Evolutionary conservation across 2,888 invertebrate species (phyloP).

Genomic region (Caenorhabditis drosophilae): DNA sequence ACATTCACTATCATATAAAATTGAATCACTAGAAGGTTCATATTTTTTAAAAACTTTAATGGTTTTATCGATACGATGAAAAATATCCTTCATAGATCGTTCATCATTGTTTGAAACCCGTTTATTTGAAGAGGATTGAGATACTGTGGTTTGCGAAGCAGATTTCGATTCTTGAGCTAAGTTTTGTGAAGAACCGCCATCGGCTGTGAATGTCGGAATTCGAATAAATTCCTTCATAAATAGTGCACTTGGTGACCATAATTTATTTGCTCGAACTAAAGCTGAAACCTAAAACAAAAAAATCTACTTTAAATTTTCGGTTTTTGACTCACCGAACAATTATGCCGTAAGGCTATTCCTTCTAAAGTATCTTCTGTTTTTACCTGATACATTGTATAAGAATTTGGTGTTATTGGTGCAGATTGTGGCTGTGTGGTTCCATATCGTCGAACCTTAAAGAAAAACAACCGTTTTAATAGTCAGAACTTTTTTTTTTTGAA

Average conservation of each 20-base stretch:
- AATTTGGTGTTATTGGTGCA: slow-evolving; percentile 27
- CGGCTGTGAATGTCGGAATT: slow-evolving; percentile 34
- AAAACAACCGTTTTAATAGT: background rate
- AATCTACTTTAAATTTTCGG: background rate
- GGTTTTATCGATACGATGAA: slow-evolving; percentile 42
- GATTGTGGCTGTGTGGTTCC: slow-evolving; percentile 46
- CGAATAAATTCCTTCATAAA: slow-evolving; percentile 46
- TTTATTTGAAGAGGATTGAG: slow-evolving; percentile 5
- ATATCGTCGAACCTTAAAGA: slow-evolving; percentile 47
- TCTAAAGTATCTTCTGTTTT: slow-evolving; percentile 46
- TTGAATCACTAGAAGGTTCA: slow-evolving; percentile 30
- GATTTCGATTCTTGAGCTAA: slow-evolving; percentile 5
- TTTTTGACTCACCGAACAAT: slow-evolving; percentile 44
- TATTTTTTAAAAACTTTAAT: slow-evolving; percentile 36
- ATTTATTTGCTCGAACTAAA: slow-evolving; percentile 49
- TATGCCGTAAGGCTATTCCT: slow-evolving; percentile 49
- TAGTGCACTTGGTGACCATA: slow-evolving; percentile 52
- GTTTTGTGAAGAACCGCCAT: background rate
- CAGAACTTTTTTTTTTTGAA: background rate
- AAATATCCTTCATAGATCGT: slow-evolving; percentile 37
- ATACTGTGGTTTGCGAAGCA: background rate
- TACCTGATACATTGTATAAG: slow-evolving; percentile 39
- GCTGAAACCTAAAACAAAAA: slow-evolving; percentile 45
- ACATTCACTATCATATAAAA: slow-evolving; percentile 14
- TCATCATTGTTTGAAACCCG: slow-evolving; percentile 26